A percentile compares a stretch with the other conserved stretches of the same genome.
Conservation (phyloP, 1,140 invertebrate species). For the Piezodorus guildinii region DNA sequence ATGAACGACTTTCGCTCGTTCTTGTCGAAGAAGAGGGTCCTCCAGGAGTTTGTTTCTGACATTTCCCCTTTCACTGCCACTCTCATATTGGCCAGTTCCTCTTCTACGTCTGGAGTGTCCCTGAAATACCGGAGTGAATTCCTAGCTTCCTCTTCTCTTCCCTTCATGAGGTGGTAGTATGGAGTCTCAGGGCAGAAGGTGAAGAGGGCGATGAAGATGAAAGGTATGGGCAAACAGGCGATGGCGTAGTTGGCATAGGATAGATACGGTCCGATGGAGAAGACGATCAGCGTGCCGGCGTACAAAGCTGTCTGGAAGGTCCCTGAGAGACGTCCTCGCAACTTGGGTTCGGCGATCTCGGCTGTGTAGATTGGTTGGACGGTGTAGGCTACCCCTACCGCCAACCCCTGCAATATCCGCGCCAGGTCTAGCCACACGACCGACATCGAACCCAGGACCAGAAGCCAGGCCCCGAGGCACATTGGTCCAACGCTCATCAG, state of each 20-base stretch:
- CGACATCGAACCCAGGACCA: slow-evolving; percentile 24
- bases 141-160: slow-evolving; percentile 4
- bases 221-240: slow-evolving; percentile 45
- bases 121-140: background rate
- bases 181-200: background rate
- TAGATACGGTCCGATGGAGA: slow-evolving; percentile 59
- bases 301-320: slow-evolving; percentile 67
- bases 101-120: background rate
- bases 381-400: slow-evolving; percentile 61
- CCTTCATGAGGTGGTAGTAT: background rate
- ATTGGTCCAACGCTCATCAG: too few species aligned
- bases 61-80: background rate
- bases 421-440: background rate
- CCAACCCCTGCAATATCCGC: slow-evolving; percentile 40
- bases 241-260: slow-evolving; percentile 54
- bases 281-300: slow-evolving; percentile 65
- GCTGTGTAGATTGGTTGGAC: slow-evolving; percentile 73
- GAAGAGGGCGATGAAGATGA: background rate
- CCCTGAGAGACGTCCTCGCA: slow-evolving; percentile 42
- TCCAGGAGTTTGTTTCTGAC: slow-evolving; percentile 17
- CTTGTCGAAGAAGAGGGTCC: slow-evolving; percentile 23
- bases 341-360: slow-evolving; percentile 50
- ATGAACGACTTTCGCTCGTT: slow-evolving; percentile 25
- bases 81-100: slow-evolving; percentile 7
- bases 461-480: too few species aligned